These are phyloP conservation scores for Drosophila mayaguana DNA, from an alignment of 2,888 invertebrate species.

Conservation along the genomic window DNA sequence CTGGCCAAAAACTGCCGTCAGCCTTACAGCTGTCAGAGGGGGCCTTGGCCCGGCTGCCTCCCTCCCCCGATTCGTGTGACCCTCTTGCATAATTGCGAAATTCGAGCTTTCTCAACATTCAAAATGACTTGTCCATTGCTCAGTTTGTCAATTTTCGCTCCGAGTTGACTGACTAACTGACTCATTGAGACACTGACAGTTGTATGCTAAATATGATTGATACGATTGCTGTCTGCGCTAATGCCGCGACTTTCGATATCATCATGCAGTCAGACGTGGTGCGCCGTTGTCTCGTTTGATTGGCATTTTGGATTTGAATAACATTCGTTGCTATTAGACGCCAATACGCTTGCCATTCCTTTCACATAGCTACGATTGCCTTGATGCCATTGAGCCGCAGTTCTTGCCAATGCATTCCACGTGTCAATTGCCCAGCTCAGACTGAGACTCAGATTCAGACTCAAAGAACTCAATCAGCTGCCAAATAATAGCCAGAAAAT, in stretches of 20 bases:
- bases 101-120: slow-evolving; percentile 39
- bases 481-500: slow-evolving; percentile 1
- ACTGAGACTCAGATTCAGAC: not conserved
- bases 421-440: slow-evolving; percentile 7
- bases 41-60: not conserved
- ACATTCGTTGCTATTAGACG: slow-evolving; percentile 20
- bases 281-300: slow-evolving; percentile 30
- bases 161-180: slow-evolving; percentile 46
- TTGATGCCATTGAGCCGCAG: slow-evolving; percentile 1
- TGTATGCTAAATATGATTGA: slow-evolving; percentile 80
- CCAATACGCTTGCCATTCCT: slow-evolving; percentile 32
- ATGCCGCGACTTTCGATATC: slow-evolving; percentile 49
- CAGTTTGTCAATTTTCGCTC: slow-evolving; percentile 30
- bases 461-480: slow-evolving; percentile 4
- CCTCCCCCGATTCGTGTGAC: not conserved
- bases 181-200: slow-evolving; percentile 56
- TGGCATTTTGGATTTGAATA: slow-evolving; percentile 43
- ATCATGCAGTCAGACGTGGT: slow-evolving; percentile 34
- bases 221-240: slow-evolving; percentile 51
- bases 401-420: slow-evolving; percentile 14
- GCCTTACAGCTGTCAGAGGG: slow-evolving; percentile 41
- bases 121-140: slow-evolving; percentile 47
- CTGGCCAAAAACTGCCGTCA: slow-evolving; percentile 25
- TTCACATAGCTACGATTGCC: slow-evolving; percentile 10
- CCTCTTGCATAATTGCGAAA: slow-evolving; percentile 58